Evolutionary conservation across 1,140 invertebrate genomes (phyloP).

Genomic region (Papilio xuthus): DNA sequence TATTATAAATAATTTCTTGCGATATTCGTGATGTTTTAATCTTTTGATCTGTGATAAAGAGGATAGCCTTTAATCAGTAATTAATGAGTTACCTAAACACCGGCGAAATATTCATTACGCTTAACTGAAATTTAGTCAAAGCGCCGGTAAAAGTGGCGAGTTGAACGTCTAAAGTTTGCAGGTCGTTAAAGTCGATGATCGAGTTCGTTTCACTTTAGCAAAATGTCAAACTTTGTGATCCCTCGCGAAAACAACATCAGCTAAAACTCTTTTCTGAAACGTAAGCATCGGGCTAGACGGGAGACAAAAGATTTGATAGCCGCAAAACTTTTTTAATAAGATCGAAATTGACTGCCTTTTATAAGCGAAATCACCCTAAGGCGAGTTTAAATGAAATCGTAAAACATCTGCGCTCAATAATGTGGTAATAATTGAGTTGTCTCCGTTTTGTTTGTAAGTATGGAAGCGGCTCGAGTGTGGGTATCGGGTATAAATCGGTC

Average conservation of each 20-base stretch:
- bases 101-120: conserved; percentile 21
- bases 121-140: conserved; percentile 35
- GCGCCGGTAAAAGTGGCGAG: conserved; percentile 56
- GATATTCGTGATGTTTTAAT: background rate
- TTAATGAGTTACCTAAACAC: conserved; percentile 22
- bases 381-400: conserved; percentile 65
- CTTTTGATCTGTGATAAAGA: background rate
- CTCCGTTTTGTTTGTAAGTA: conserved; percentile 56
- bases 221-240: conserved; percentile 57
- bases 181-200: conserved; percentile 73
- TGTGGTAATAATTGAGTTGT: conserved; percentile 67
- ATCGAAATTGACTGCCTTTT: conserved; percentile 52
- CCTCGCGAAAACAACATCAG: conserved; percentile 69
- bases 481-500: conserved; percentile 63
- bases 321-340: conserved; percentile 53
- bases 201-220: conserved; percentile 61
- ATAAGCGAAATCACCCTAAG: conserved; percentile 52
- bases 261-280: conserved; percentile 57
- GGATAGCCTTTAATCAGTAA: background rate
- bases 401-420: conserved; percentile 55
- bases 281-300: conserved; percentile 41
- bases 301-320: conserved; percentile 48
- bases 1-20: background rate
- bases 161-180: conserved; percentile 63
- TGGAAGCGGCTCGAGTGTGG: conserved; percentile 56